These are phyloP conservation scores for Penaeus monodon DNA, from an alignment of 2,888 invertebrate genomes.

Conservation along the genomic window DNA sequence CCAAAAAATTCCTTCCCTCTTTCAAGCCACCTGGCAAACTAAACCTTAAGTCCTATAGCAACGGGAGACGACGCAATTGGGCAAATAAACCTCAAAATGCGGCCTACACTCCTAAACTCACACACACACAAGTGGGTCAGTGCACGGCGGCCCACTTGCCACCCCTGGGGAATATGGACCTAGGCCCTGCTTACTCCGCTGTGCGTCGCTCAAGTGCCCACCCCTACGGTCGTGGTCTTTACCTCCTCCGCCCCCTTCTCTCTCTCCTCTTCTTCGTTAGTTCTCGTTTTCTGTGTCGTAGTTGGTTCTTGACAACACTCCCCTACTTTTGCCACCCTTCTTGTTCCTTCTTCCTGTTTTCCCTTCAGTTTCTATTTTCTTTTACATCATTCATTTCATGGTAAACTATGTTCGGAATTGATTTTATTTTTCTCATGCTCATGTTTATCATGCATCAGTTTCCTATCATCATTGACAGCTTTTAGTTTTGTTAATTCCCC, in stretches of 20 bases:
- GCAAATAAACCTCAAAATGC: constrained; percentile 73
- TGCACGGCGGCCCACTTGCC: constrained; percentile 73
- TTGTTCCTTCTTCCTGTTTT: background rate
- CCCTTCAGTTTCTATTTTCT: background rate
- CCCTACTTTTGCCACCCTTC: background rate
- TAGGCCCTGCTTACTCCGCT: constrained; percentile 69
- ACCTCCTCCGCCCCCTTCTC: constrained; percentile 9
- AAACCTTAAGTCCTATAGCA: constrained; percentile 88
- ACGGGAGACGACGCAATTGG: constrained; percentile 89
- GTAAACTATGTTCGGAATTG: too few species aligned
- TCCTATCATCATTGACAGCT: too few species aligned
- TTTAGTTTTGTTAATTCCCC: too few species aligned
- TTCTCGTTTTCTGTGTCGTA: background rate
- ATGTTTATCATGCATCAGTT: too few species aligned
- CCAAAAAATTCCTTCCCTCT: constrained; percentile 60
- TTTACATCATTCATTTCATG: background rate
- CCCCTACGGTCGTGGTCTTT: background rate
- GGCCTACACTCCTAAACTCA: constrained; percentile 66
- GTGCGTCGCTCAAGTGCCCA: constrained; percentile 55
- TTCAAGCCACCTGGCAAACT: constrained; percentile 85
- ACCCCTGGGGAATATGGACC: constrained; percentile 82
- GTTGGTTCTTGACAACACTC: background rate
- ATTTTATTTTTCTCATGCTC: too few species aligned
- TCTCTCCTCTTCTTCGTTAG: background rate
- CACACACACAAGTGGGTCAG: constrained; percentile 68